Percentiles rank a stretch among this genome's conserved stretches.
Evolutionary conservation across 2,113 vertebrate genomes (phyloP).

Genomic region (Psammodynastes pulverulentus): DNA sequence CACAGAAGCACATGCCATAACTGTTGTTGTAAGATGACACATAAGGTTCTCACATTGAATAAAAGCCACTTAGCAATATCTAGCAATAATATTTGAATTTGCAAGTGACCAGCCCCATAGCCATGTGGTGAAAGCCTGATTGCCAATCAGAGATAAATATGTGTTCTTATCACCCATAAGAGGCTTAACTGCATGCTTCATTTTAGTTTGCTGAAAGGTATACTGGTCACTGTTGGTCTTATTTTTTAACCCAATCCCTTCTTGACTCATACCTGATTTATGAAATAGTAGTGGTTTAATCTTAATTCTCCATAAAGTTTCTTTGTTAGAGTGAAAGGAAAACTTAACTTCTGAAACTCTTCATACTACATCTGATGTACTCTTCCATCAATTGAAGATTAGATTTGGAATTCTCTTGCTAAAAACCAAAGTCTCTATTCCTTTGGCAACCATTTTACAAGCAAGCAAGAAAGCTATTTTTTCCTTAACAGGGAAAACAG

Average conservation of each 20-base stretch:
- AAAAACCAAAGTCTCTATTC: not conserved
- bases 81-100: not conserved
- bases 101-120: not conserved
- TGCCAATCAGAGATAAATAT: rapidly evolving
- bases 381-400: not conserved
- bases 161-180: not conserved
- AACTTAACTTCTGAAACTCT: not conserved
- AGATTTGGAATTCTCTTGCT: not conserved
- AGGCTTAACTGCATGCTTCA: not conserved
- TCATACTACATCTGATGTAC: not conserved
- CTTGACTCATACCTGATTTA: not conserved
- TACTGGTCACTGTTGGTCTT: not conserved
- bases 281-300: not conserved
- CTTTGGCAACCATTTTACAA: not conserved
- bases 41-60: not conserved
- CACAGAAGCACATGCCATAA: not conserved
- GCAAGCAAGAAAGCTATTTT: not conserved
- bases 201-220: not conserved
- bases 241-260: not conserved
- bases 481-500: not conserved
- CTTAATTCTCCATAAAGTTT: not conserved
- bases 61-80: not conserved
- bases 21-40: not conserved
- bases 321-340: not conserved
- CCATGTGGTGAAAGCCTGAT: rapidly evolving